These are phyloP conservation scores for Burhinus oedicnemus DNA, from an alignment of 2,113 vertebrate species.

Conservation along the genomic window DNA sequence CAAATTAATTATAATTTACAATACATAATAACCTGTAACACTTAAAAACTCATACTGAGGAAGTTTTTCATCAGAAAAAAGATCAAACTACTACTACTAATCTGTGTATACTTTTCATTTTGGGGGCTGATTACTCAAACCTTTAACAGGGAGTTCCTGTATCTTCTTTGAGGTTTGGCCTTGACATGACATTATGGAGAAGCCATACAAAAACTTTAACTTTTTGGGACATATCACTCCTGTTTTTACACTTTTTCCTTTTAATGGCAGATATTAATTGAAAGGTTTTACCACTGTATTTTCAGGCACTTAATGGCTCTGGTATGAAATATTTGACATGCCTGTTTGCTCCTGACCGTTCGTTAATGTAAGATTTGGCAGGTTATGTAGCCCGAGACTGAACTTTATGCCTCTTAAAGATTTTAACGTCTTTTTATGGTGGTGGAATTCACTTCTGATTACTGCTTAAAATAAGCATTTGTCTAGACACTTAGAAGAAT, in stretches of 20 bases:
- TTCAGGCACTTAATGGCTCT: constrained; percentile 2
- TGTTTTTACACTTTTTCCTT: neutral
- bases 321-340: neutral
- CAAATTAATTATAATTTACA: neutral
- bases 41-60: neutral
- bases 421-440: neutral
- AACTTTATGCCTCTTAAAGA: neutral
- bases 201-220: neutral
- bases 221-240: neutral
- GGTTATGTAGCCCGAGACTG: neutral
- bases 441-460: constrained; percentile 8
- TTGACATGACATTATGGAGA: neutral
- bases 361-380: constrained; percentile 2
- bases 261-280: neutral
- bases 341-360: neutral
- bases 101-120: neutral
- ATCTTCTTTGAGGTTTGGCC: neutral
- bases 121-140: neutral
- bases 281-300: neutral
- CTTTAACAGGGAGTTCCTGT: neutral
- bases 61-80: neutral
- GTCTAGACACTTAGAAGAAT: neutral
- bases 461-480: neutral
- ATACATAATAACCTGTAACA: neutral
- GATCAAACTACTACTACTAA: neutral